A percentile compares a stretch with the other conserved stretches of the same genome.
Evolutionary conservation across 2,113 vertebrate genomes (phyloP).

Genomic region (Canis aureus): DNA sequence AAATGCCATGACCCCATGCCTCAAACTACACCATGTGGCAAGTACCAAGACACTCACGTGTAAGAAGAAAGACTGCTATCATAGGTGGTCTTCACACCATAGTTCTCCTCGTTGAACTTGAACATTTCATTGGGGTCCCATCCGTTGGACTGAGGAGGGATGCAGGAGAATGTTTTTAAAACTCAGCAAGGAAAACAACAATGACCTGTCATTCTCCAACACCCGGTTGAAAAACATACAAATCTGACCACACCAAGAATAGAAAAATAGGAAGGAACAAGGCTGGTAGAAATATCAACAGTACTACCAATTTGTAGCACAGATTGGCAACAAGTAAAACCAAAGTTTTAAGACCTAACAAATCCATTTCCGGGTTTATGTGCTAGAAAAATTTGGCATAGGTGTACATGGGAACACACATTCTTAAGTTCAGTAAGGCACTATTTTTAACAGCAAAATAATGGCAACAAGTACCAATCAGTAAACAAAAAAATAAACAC

Average conservation of each 20-base stretch:
- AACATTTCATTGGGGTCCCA: constrained; percentile 98
- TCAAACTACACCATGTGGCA: not conserved
- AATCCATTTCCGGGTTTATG: not conserved
- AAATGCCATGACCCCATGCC: not conserved
- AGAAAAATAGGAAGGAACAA: not conserved
- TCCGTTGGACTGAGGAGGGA: constrained; percentile 91
- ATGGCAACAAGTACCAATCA: not conserved
- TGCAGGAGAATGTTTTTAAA: constrained; percentile 11
- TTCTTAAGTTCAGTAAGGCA: not conserved
- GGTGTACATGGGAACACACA: fast-evolving
- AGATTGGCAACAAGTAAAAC: not conserved
- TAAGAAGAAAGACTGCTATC: constrained; percentile 96
- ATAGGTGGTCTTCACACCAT: constrained; percentile 95
- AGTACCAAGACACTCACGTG: constrained; percentile 89
- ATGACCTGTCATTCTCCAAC: not conserved
- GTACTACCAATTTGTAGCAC: not conserved
- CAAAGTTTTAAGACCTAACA: not conserved
- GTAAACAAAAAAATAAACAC: not conserved
- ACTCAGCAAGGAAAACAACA: not conserved
- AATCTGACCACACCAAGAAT: not conserved
- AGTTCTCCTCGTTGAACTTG: constrained; percentile 95
- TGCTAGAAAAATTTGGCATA: not conserved
- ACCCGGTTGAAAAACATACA: not conserved
- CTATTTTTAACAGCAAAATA: not conserved
- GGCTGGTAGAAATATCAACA: not conserved